These are phyloP conservation scores for Aricia artaxerxes DNA, from an alignment of 2,888 invertebrate species.

Conservation along the genomic window DNA sequence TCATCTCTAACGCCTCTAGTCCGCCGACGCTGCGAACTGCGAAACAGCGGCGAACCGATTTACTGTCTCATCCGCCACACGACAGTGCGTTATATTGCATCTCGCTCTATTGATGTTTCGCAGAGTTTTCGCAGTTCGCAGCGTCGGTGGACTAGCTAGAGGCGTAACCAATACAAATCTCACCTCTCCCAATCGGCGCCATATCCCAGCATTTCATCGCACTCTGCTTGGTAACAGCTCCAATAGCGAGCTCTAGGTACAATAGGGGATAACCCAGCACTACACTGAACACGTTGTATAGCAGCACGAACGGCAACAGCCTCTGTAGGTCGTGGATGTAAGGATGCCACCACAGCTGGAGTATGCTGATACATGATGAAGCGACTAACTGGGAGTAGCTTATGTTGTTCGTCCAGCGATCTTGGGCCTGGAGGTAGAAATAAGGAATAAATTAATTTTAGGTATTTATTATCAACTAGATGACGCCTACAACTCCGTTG, in stretches of 20 bases:
- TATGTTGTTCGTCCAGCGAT: constrained; percentile 72
- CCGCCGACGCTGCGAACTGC: no score
- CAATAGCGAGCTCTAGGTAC: constrained; percentile 68
- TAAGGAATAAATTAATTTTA: not conserved
- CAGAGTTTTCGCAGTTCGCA: no score
- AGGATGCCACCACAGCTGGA: constrained; percentile 73
- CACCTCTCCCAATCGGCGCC: constrained; percentile 69
- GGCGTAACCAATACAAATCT: not conserved
- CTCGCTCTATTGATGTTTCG: no score
- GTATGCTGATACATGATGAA: constrained; percentile 65
- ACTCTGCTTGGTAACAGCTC: constrained; percentile 67
- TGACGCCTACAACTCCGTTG: no score
- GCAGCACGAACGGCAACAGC: constrained; percentile 64
- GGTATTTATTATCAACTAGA: no score
- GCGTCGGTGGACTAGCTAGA: no score
- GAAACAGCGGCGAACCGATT: no score
- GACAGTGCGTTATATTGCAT: no score
- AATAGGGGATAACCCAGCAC: constrained; percentile 67
- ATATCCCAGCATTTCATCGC: constrained; percentile 71
- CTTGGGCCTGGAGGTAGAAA: constrained; percentile 50
- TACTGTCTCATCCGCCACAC: no score
- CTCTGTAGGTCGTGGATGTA: constrained; percentile 60
- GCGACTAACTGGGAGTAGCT: constrained; percentile 66
- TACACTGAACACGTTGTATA: constrained; percentile 68
- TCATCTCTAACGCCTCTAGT: no score